These are phyloP conservation scores for Crocuta crocuta DNA, from an alignment of 2,113 vertebrate species.

Conservation along the genomic window DNA sequence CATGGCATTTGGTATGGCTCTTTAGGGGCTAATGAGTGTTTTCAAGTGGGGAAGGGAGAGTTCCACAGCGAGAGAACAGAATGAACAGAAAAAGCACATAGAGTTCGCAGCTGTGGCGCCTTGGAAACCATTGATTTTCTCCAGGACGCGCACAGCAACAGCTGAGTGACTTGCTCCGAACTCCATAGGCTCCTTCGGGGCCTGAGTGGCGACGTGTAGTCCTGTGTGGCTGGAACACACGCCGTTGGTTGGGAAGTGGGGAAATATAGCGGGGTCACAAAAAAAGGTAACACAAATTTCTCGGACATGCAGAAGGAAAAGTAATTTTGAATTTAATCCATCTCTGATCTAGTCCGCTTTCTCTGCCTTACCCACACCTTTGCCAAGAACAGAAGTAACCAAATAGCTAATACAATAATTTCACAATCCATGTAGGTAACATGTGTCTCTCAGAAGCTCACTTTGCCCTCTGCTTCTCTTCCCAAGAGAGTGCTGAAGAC, in stretches of 20 bases:
- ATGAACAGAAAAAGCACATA: not conserved
- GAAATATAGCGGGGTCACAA: not conserved
- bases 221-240: not conserved
- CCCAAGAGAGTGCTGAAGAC: not conserved
- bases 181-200: not conserved
- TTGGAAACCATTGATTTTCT: slow-evolving; percentile 66
- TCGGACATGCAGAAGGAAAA: not conserved
- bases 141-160: not conserved
- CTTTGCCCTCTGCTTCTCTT: not conserved
- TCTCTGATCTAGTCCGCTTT: not conserved
- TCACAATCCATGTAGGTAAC: not conserved
- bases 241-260: not conserved
- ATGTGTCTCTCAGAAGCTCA: not conserved
- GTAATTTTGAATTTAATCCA: not conserved
- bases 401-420: not conserved
- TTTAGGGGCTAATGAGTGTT: slow-evolving; percentile 14
- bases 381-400: not conserved
- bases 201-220: not conserved
- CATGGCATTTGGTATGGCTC: not conserved
- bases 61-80: not conserved
- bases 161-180: not conserved
- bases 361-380: not conserved
- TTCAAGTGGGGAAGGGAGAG: not conserved
- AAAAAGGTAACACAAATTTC: not conserved
- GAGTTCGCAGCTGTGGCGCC: not conserved